Percentiles rank a stretch among this genome's conserved stretches.
Evolutionary conservation across 2,113 vertebrate species (phyloP).

Genomic region (Pagrus major): DNA sequence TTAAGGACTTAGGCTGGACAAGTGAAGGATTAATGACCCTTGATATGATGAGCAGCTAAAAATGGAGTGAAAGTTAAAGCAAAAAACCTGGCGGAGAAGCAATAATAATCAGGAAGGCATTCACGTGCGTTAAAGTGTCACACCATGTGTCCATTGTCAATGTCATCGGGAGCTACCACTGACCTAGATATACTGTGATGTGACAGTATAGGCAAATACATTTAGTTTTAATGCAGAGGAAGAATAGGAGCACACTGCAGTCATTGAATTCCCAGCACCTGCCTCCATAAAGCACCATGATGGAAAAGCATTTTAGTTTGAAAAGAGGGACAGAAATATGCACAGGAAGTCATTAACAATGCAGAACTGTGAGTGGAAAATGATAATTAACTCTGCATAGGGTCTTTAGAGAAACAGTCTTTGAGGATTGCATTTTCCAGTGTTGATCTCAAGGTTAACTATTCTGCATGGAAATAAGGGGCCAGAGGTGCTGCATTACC

Average conservation of each 20-base stretch:
- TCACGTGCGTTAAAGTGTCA: not conserved
- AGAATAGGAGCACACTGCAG: conserved; percentile 22
- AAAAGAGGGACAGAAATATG: conserved; percentile 29
- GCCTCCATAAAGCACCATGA: conserved; percentile 30
- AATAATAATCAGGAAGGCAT: not conserved
- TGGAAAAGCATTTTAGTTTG: conserved; percentile 40
- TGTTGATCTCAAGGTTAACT: conserved; percentile 68
- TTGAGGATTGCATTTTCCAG: conserved; percentile 67
- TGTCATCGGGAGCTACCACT: not conserved
- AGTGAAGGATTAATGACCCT: conserved; percentile 47
- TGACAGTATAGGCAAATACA: conserved; percentile 10
- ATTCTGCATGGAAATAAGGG: conserved; percentile 67
- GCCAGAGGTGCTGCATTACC: conserved; percentile 48
- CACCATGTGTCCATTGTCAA: not conserved
- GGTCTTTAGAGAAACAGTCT: conserved; percentile 59
- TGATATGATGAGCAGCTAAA: conserved; percentile 3
- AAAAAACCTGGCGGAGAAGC: not conserved
- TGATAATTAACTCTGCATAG: conserved; percentile 64
- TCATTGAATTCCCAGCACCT: conserved; percentile 30
- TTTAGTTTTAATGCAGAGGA: conserved; percentile 18
- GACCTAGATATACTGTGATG: conserved; percentile 11
- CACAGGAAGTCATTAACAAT: conserved; percentile 55
- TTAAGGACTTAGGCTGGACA: conserved; percentile 53
- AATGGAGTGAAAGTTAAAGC: not conserved
- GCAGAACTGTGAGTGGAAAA: conserved; percentile 53